phyloP scores from a whole-genome alignment of 2,797 vertebrate genomes.

The Ammospiza maritima region DNA sequence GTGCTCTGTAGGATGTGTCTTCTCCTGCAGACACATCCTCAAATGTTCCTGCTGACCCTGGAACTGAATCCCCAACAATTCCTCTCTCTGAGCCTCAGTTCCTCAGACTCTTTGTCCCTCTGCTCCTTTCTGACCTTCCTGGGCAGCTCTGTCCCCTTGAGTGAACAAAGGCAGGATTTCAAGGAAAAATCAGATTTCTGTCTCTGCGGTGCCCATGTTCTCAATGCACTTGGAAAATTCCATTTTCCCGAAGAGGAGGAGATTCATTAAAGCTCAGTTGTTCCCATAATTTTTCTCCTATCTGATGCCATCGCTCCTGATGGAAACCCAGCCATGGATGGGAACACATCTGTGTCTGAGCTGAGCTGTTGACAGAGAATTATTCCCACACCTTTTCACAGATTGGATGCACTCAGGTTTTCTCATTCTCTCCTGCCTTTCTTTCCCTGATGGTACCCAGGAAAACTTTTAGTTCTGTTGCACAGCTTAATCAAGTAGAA shows the following conservation, averaged over 20 bases:
- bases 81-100: background rate
- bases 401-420: constrained; percentile 37
- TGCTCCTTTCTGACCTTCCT: background rate
- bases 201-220: background rate
- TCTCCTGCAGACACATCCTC: background rate
- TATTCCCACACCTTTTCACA: constrained; percentile 21
- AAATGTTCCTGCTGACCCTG: background rate
- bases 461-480: constrained; percentile 56
- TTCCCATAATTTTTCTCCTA: background rate
- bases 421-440: background rate
- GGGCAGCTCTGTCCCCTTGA: background rate
- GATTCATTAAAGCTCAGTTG: background rate
- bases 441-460: background rate
- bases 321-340: background rate
- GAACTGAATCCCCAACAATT: background rate
- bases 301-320: background rate
- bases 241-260: background rate
- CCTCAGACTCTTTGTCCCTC: background rate
- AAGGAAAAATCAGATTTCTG: background rate
- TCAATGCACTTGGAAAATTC: background rate
- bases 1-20: rapidly evolving
- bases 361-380: constrained; percentile 48
- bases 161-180: background rate
- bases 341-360: background rate
- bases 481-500: constrained; percentile 64